Evolutionary conservation across 2,888 invertebrate genomes (phyloP).

Genomic region (Chymomyza caudatula): DNA sequence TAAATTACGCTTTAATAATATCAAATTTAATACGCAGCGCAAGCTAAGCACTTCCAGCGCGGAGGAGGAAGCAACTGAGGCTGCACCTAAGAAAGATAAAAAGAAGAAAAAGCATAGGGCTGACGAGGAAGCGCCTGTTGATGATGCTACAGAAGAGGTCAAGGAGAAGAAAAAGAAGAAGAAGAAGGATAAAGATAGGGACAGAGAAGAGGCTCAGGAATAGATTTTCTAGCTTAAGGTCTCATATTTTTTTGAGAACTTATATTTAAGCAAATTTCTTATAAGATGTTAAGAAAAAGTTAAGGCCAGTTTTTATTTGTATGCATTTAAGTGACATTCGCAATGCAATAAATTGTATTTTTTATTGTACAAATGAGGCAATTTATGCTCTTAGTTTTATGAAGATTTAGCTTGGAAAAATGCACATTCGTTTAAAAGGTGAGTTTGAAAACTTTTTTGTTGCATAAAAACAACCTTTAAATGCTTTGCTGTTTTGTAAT

Average conservation of each 20-base stretch:
- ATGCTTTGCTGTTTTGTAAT: too few relatives aligned
- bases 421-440: too few relatives aligned
- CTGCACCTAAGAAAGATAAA: constrained; percentile 74
- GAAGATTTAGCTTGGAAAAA: not conserved
- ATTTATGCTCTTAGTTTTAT: not conserved
- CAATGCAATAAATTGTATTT: constrained; percentile 61
- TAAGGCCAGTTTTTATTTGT: constrained; percentile 4
- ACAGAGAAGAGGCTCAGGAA: constrained; percentile 78
- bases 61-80: constrained; percentile 59
- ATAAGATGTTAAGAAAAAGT: not conserved
- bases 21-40: constrained; percentile 73
- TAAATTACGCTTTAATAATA: constrained; percentile 8
- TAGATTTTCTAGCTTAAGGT: constrained; percentile 16
- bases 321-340: constrained; percentile 67
- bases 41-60: constrained; percentile 80
- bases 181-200: constrained; percentile 84
- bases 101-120: constrained; percentile 83
- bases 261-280: not conserved
- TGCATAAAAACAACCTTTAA: too few relatives aligned
- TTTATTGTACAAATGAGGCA: constrained; percentile 49
- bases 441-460: constrained; percentile 22
- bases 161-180: constrained; percentile 86
- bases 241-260: not conserved
- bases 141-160: constrained; percentile 63
- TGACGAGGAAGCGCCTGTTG: constrained; percentile 67